Evolutionary conservation across 2,113 vertebrate genomes (phyloP).

Genomic region (Lophochroa leadbeateri): DNA sequence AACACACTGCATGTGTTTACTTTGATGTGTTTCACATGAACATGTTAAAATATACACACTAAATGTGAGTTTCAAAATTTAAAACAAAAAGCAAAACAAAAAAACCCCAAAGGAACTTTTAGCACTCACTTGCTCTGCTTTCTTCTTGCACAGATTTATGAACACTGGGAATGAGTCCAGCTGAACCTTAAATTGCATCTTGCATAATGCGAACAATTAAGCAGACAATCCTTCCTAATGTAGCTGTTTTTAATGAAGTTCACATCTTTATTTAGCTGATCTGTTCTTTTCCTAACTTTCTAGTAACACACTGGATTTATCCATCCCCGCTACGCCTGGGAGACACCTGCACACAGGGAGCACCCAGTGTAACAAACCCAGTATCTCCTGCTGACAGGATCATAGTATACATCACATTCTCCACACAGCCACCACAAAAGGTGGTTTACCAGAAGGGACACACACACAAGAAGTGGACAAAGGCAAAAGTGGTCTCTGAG

Average conservation of each 20-base stretch:
- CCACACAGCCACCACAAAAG: neutral
- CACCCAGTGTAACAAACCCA: neutral
- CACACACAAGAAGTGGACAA: neutral
- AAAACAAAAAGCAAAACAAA: slow-evolving; percentile 56
- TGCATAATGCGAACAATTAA: slow-evolving; percentile 1
- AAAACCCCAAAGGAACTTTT: slow-evolving; percentile 37
- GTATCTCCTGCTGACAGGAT: neutral
- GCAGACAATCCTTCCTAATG: neutral
- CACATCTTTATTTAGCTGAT: neutral
- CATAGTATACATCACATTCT: neutral
- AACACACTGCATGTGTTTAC: slow-evolving; percentile 45
- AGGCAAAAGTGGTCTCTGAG: neutral
- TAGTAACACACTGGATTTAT: neutral
- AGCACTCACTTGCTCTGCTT: slow-evolving; percentile 11
- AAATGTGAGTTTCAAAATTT: slow-evolving; percentile 49
- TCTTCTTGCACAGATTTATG: slow-evolving; percentile 39
- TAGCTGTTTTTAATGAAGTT: neutral
- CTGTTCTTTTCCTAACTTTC: neutral
- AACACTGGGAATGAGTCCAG: slow-evolving; percentile 35
- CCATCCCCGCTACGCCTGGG: neutral
- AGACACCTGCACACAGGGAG: neutral
- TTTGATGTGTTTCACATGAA: slow-evolving; percentile 60
- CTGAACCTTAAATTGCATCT: slow-evolving; percentile 3
- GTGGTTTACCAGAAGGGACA: neutral
- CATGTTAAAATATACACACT: slow-evolving; percentile 59